Base-by-base conservation (phyloP, 1,140 invertebrate species). In the Drosophila suzukii region DNA sequence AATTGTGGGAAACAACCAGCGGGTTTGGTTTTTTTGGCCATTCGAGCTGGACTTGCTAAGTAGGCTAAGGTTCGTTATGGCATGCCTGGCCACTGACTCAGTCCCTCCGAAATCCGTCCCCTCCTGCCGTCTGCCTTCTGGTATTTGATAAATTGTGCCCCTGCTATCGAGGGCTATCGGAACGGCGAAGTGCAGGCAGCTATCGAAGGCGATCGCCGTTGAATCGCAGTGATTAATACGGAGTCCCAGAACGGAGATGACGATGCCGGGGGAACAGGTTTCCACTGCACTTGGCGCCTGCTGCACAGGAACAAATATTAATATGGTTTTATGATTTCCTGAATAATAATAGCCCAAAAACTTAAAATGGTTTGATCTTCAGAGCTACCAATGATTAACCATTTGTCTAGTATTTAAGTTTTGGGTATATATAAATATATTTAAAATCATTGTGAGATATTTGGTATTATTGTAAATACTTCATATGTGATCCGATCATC, bases 1-100 rank as follows among this genome's bases (percentile, higher is more conserved):
- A 89, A 89, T 89, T 89, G 84, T 89, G 84, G 84, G 84, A 89
- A 89, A 89, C 81, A 78, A 89, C 84, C 84, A 73, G 84, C 85
- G 84, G 84, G 74, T 79, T 78, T 10, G 32, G 32, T 34, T 34
- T 68, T 51, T 49, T 32, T 24, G 15, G 61, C 56, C 36, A 27
- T 13, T 30, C 7, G 11, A 59, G 75, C 58, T 72, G 60, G 43
- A 56, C 57, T 75, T 44, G 76, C 67, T 59, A 89, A 89, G 81
- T 89, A 89, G 84, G 84, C 84, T 89, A 89, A 88, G 84, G 84
- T 88, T 88, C 84, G 75, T 88, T 88, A 84, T 82, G 71, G 82
- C 82, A 85, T 86, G 70, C 78, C 78, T 75, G 66, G 65, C 53
- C 75, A 82, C 71, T 86, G 82, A 86, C 75, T 82, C 75, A 82